These are phyloP conservation scores for Lumbricus terrestris DNA, from an alignment of 2,888 invertebrate genomes.

Conservation along the genomic window DNA sequence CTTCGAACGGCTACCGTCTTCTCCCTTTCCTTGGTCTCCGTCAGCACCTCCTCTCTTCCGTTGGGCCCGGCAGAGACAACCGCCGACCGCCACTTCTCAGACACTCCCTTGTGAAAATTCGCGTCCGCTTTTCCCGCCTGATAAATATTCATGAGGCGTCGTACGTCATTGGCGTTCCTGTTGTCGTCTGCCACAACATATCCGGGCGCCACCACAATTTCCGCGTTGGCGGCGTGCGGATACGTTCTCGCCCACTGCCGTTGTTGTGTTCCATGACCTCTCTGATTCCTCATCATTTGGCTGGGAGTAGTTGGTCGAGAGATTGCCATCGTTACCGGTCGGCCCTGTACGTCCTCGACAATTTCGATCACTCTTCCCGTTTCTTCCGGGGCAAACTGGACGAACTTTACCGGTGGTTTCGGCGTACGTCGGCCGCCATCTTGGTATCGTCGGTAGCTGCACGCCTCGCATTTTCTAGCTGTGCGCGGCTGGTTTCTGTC, in stretches of 20 bases:
- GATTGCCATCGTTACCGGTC: background rate
- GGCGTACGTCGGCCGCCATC: background rate
- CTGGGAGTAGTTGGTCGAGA: background rate
- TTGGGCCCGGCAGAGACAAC: background rate
- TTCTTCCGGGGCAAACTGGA: background rate
- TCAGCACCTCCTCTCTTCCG: background rate
- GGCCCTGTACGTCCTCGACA: background rate
- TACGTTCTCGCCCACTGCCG: background rate
- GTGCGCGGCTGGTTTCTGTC: slow-evolving; percentile 3
- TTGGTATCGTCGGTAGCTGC: background rate
- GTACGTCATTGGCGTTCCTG: background rate
- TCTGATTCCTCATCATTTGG: background rate
- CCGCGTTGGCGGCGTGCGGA: background rate
- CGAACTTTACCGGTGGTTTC: background rate
- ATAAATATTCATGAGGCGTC: slow-evolving; percentile 13
- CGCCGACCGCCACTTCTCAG: background rate
- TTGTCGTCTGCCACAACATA: no score
- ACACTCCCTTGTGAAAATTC: slow-evolving; percentile 18
- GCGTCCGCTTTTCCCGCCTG: slow-evolving; percentile 20
- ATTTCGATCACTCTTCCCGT: slow-evolving; percentile 5
- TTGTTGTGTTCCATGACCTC: background rate
- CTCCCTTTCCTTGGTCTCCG: background rate
- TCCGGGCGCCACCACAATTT: background rate
- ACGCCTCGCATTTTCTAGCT: background rate
- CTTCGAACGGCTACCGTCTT: background rate